These are phyloP conservation scores for Tetramorium simillimum DNA, from an alignment of 1,140 invertebrate genomes.

Conservation along the genomic window DNA sequence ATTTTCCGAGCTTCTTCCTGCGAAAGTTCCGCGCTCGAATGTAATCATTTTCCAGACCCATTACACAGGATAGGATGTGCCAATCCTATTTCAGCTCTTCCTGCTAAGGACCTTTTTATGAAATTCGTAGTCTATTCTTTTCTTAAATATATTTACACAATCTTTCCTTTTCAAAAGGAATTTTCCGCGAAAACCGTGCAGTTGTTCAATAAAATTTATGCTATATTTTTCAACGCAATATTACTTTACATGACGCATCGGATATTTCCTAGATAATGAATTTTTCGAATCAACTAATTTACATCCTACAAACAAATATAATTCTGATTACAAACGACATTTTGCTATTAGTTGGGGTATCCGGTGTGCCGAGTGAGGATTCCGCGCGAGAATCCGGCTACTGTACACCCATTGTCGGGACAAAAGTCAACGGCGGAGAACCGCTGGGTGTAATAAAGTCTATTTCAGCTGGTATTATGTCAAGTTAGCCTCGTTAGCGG, in stretches of 20 bases:
- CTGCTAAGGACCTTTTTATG: background rate
- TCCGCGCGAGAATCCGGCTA: background rate
- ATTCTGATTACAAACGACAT: background rate
- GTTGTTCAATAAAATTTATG: background rate
- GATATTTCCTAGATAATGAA: background rate
- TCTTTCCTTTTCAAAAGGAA: background rate
- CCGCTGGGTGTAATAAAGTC: slow-evolving; percentile 81
- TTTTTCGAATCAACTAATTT: background rate
- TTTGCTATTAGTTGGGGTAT: background rate
- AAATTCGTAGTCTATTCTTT: background rate
- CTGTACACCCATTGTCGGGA: background rate
- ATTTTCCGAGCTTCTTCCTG: slow-evolving; percentile 73
- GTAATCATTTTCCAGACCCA: slow-evolving; percentile 58
- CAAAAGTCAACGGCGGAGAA: slow-evolving; percentile 53
- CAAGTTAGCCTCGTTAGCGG: slow-evolving; percentile 85
- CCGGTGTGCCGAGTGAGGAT: background rate
- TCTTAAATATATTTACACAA: background rate
- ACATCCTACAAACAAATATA: background rate
- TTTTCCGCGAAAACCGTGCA: background rate
- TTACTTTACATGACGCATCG: background rate
- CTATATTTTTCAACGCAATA: background rate
- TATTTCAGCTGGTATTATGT: slow-evolving; percentile 85
- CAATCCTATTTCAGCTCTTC: background rate
- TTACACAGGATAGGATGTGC: background rate
- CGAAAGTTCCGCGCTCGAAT: slow-evolving; percentile 74